phyloP scores from a whole-genome alignment of 1,140 invertebrate species.

The Schlechtendalia chinensis region DNA sequence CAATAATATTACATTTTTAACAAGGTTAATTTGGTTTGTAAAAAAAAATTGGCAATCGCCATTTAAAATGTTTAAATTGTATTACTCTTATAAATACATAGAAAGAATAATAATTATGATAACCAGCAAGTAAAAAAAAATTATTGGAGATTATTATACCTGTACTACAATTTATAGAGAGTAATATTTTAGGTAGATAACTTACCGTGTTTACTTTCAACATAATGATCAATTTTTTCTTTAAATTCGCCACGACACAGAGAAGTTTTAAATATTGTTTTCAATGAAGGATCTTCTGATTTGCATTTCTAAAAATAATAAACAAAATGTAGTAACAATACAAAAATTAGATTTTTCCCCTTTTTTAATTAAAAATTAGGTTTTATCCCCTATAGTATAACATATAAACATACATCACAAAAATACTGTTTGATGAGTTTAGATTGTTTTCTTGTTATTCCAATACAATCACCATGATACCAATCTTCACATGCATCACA shows the following conservation, averaged over 20 bases:
- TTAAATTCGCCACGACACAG: conserved; percentile 45
- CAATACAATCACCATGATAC: conserved; percentile 98
- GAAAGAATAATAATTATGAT: too few relatives aligned
- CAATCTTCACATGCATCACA: conserved; percentile 98
- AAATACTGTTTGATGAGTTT: conserved; percentile 92
- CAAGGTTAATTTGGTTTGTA: too few relatives aligned
- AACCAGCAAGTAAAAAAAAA: too few relatives aligned
- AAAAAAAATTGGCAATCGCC: too few relatives aligned
- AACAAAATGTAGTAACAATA: background rate
- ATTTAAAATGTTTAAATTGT: too few relatives aligned
- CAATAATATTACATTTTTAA: too few relatives aligned
- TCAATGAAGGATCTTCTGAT: conserved; percentile 48
- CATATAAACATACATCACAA: conserved; percentile 62
- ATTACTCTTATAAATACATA: too few relatives aligned
- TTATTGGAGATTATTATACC: too few relatives aligned
- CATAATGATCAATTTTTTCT: conserved; percentile 47
- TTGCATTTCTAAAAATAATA: conserved; percentile 43
- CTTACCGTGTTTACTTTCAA: conserved; percentile 31
- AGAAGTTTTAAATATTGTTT: conserved; percentile 53
- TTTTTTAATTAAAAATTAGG: too few relatives aligned
- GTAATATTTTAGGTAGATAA: background rate
- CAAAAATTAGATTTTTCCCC: too few relatives aligned
- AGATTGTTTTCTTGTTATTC: conserved; percentile 88
- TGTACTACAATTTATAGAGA: too few relatives aligned
- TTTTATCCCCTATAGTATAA: too few relatives aligned